phyloP scores from a whole-genome alignment of 2,888 invertebrate genomes.

The Netelia virgata region DNA sequence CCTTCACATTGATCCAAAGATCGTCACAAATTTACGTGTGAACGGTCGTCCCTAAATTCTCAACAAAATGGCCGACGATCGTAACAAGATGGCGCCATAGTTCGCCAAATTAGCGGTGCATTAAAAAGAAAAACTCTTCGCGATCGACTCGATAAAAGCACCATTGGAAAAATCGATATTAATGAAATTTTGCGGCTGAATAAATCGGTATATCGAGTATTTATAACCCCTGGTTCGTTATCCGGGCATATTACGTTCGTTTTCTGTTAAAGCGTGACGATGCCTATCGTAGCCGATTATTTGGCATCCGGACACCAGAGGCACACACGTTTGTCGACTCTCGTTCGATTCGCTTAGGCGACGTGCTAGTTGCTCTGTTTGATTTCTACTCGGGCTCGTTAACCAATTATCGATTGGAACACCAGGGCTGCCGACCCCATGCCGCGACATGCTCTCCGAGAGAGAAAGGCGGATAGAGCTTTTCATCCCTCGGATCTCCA shows the following conservation, averaged over 20 bases:
- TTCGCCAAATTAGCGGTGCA: conserved; percentile 35
- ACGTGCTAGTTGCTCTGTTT: conserved; percentile 69
- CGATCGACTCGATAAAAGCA: neutral
- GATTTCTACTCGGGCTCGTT: conserved; percentile 77
- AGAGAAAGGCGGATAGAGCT: conserved; percentile 11
- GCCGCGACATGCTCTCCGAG: conserved; percentile 55
- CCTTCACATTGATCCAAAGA: too few species aligned
- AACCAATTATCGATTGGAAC: conserved; percentile 77
- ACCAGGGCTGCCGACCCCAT: conserved; percentile 35
- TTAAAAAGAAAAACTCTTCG: conserved; percentile 32
- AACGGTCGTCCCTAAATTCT: too few species aligned
- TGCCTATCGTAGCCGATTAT: conserved; percentile 14
- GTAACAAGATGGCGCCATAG: conserved; percentile 68
- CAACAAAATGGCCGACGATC: conserved; percentile 45
- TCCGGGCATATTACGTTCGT: neutral
- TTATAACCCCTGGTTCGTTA: neutral
- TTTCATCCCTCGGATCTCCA: conserved; percentile 31
- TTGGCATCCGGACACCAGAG: conserved; percentile 41
- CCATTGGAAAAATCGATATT: neutral
- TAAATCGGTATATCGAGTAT: neutral
- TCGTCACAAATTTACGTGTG: too few species aligned
- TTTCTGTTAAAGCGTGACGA: conserved; percentile 10
- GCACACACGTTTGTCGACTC: conserved; percentile 48
- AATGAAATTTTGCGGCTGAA: neutral
- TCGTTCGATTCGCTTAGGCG: conserved; percentile 68